A percentile compares a stretch with the other conserved stretches of the same genome.
Conservation (phyloP, 2,888 invertebrate species). For the Orthosia gracilis region DNA sequence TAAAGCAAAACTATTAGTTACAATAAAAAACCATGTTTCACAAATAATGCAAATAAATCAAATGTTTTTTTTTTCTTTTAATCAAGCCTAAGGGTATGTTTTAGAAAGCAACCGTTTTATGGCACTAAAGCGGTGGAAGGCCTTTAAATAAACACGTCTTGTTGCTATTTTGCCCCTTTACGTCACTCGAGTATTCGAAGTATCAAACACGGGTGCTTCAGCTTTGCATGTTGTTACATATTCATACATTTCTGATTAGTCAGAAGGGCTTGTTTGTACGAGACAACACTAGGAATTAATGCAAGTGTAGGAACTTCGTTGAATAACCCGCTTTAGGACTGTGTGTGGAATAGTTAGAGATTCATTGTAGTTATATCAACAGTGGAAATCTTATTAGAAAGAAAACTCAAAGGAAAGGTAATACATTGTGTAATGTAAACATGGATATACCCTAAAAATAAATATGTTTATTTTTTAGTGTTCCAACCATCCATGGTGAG, state of each 20-base stretch:
- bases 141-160: neutral
- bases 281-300: slow-evolving; percentile 6
- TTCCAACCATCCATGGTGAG: too few species aligned
- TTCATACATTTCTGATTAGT: slow-evolving; percentile 25
- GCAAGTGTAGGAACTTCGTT: slow-evolving; percentile 2
- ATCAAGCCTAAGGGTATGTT: too few species aligned
- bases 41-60: too few species aligned
- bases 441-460: too few species aligned
- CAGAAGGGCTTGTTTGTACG: slow-evolving; percentile 5
- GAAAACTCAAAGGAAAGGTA: neutral
- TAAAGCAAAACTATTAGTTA: too few species aligned
- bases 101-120: too few species aligned
- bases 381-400: neutral
- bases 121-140: too few species aligned
- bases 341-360: neutral
- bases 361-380: neutral
- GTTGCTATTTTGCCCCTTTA: neutral
- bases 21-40: too few species aligned
- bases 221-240: slow-evolving; percentile 27
- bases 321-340: slow-evolving; percentile 7
- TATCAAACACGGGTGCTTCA: neutral
- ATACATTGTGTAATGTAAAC: neutral
- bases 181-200: neutral
- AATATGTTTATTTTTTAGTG: too few species aligned
- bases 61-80: too few species aligned